Evolutionary conservation across 2,797 vertebrate genomes (phyloP), one percentile per base, ranked within the genome.

Genomic region (Geotrypetes seraphini): DNA sequence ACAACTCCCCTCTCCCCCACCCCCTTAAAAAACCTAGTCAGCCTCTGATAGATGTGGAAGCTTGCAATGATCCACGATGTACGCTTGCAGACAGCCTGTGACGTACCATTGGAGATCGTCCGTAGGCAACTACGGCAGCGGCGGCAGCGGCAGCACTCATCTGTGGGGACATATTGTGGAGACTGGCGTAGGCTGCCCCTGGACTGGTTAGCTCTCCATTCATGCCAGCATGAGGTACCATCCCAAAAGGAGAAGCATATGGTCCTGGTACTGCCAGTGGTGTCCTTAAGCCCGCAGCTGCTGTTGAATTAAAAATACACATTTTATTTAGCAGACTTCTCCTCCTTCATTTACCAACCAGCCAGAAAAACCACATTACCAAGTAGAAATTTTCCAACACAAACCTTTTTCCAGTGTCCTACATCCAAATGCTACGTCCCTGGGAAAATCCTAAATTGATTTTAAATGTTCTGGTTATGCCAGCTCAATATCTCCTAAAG

Each of bases 141-240:
- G 84, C 92, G 0, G 89, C 90, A 0, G 90, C 85, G 0, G 84
- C 92, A 2, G 82, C 91, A 8, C 91, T 96, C 91, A 96, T 95
- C 73, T 96, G 92, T 9, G 92, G 91, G 5, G 92, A 94, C 85
- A 95, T 94, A 79, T 86, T 92, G 75, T 95, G 92, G 6, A 96
- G 78, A 34, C 91, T 85, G 29, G 91, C 89, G 10, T 92, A 92
- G 3, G 81, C 80, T 4, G 90, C 88, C 5, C 90, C 82, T 6
- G 92, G 90, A 46, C 89, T 87, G 31, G 84, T 90, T 55, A 96
- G 62, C 25, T 96, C 92, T 14, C 92, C 92, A 0, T 96, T 96
- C 86, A 96, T 91, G 42, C 87, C 87, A 3, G 84, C 72, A 6
- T 87, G 88, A 19, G 92, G 87, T 47, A 95, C 82, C 90, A 94